Base-by-base conservation (phyloP, 1,140 invertebrate species). In the Zophobas morio region DNA sequence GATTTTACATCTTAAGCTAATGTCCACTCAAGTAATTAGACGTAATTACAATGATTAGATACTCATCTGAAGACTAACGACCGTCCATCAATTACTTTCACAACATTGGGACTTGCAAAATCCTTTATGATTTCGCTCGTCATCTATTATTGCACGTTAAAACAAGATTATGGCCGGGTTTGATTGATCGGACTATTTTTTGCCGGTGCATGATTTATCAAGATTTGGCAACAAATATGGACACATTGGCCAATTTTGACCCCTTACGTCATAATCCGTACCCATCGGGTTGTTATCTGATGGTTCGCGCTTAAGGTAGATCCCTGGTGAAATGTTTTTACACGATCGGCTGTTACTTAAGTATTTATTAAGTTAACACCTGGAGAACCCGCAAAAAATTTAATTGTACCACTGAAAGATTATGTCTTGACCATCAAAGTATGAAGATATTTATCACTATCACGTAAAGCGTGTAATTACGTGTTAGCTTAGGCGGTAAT, bases 1-100 rank as follows among this genome's bases (percentile, higher is more conserved):
- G 60, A 66, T 66, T 66, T 66, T 66, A 40, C 60, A 66, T 66
- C 8, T 66, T n/a, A 6, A 42, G 37, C 60, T 66, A 66, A 66
- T 66, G 60, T 46, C 60, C 60, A 66, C 39, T 66, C 57, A 33
- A 36, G 36, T 66, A 66, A 66, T 66, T 66, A 66, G 39, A 46
- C 6, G 6, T 40, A 66, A 42, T 63, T 66, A 66, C 39, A 39
- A 4, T 66, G 37, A 66, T 66, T 66, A 42, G 60, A 66, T 66
- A 34, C 6, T 33, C 56, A 60, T 60, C n/a, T 39, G n/a, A 47
- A 47, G 8, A 32, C 60, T 66, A 66, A 66, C 20, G 60, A 66
- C 60, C 37, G 40, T 32, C 39, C 60, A 66, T 51, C 70, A 72
- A 37, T 51, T 51, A 42, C 47, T 54, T 53, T 72, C 47, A 53